Conservation (phyloP, 2,888 invertebrate genomes). For the Philopedon plagiatum region DNA sequence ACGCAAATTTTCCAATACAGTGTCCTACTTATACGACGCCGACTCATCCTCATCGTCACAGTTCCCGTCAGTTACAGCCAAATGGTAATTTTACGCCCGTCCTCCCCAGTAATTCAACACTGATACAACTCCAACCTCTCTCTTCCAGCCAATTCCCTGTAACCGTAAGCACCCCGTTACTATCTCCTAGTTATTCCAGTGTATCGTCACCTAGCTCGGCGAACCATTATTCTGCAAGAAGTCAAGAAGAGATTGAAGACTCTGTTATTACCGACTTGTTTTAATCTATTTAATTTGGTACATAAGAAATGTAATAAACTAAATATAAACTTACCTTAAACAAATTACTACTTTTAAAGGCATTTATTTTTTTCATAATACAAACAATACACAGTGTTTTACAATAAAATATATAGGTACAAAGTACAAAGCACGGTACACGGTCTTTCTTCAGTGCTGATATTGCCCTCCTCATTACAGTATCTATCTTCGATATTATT, state of each 20-base stretch:
- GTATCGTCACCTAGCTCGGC: background rate
- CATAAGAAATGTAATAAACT: background rate
- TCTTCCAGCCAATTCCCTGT: background rate
- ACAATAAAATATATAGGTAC: too few species aligned
- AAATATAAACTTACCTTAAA: conserved; percentile 1
- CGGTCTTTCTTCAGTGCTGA: too few species aligned
- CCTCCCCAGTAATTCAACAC: conserved; percentile 3
- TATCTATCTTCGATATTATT: too few species aligned
- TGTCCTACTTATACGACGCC: background rate
- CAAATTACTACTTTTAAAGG: background rate
- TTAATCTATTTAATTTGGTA: background rate
- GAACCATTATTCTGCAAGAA: background rate
- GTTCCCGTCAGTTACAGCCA: conserved; percentile 4
- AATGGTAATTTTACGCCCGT: background rate
- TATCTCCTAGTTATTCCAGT: conserved; percentile 14
- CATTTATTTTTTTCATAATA: too few species aligned
- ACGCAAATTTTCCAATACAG: conserved; percentile 1
- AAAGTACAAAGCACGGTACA: too few species aligned
- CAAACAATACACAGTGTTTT: too few species aligned
- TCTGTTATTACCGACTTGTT: background rate
- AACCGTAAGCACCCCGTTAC: conserved; percentile 2
- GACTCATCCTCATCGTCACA: background rate
- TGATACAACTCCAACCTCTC: background rate
- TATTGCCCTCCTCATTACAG: too few species aligned
- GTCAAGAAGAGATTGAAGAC: background rate